phyloP scores from a whole-genome alignment of 2,797 vertebrate genomes.

The Gymnopithys bicolor region DNA sequence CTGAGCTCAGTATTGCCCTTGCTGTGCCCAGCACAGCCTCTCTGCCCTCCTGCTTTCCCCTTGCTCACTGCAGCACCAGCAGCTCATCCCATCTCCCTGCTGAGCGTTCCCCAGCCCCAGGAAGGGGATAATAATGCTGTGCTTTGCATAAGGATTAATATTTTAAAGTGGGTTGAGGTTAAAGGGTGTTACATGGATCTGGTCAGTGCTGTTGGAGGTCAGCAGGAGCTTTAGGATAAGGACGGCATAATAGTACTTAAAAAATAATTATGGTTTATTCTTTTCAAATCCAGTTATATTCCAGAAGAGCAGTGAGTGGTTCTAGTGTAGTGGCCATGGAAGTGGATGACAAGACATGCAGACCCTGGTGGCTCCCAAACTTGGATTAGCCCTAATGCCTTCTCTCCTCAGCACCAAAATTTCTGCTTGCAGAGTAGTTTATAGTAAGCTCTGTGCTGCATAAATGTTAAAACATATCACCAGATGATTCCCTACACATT shows the following conservation, averaged over 20 bases:
- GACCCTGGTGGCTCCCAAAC: neutral
- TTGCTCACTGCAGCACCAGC: neutral
- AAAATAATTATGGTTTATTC: neutral
- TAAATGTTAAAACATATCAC: neutral
- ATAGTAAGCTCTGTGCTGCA: neutral
- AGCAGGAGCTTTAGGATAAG: constrained; percentile 15
- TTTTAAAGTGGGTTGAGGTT: neutral
- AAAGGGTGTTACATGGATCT: neutral
- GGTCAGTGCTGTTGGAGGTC: neutral
- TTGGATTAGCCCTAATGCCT: neutral
- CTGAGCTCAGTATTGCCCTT: neutral
- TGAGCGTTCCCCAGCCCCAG: neutral
- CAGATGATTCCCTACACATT: neutral
- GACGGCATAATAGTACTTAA: neutral
- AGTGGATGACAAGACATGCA: neutral
- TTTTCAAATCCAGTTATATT: constrained; percentile 8
- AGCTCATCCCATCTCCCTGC: neutral
- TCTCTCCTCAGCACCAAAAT: neutral
- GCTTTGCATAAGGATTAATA: neutral
- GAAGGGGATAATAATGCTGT: neutral
- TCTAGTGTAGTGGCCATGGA: neutral
- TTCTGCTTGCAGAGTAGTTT: neutral
- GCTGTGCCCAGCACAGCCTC: neutral
- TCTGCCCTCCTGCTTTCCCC: neutral
- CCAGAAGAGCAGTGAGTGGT: neutral